Evolutionary conservation across 2,888 invertebrate genomes (phyloP).

Genomic region (Caenorhabditis afra): DNA sequence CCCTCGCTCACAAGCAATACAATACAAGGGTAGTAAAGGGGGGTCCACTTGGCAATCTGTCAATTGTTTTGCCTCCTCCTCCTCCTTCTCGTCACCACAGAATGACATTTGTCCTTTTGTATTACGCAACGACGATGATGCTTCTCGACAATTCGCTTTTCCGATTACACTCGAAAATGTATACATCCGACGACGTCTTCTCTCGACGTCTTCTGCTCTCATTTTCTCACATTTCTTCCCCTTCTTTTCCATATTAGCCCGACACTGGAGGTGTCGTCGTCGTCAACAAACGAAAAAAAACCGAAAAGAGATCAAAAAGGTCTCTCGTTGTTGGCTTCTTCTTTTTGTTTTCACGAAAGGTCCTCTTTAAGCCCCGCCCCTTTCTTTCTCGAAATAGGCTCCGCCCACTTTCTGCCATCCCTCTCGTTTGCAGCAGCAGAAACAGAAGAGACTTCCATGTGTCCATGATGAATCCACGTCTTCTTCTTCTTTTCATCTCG

Average conservation of each 20-base stretch:
- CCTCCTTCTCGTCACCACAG: no score
- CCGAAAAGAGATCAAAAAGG: not conserved
- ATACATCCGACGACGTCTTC: conserved; percentile 21
- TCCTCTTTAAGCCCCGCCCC: not conserved
- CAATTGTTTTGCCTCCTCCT: conserved; percentile 45
- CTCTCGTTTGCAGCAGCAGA: not conserved
- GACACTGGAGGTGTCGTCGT: no score
- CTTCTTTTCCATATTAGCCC: not conserved
- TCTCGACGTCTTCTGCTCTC: not conserved
- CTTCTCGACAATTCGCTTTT: conserved; percentile 24
- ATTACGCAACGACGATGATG: conserved; percentile 32
- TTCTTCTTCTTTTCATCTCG: conserved; percentile 14
- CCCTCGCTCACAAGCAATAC: conserved; percentile 9
- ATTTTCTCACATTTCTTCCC: no score
- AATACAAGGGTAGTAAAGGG: not conserved
- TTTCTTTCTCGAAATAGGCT: not conserved
- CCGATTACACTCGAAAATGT: conserved; percentile 33
- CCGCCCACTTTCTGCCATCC: not conserved
- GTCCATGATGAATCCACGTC: no score
- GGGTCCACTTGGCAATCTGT: conserved; percentile 39
- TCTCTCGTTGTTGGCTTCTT: not conserved
- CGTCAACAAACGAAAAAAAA: conserved; percentile 21
- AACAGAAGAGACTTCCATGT: no score
- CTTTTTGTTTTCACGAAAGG: not conserved
- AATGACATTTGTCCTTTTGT: conserved; percentile 37